Evolutionary conservation across 2,113 vertebrate species (phyloP).

Genomic region (Motacilla alba): DNA sequence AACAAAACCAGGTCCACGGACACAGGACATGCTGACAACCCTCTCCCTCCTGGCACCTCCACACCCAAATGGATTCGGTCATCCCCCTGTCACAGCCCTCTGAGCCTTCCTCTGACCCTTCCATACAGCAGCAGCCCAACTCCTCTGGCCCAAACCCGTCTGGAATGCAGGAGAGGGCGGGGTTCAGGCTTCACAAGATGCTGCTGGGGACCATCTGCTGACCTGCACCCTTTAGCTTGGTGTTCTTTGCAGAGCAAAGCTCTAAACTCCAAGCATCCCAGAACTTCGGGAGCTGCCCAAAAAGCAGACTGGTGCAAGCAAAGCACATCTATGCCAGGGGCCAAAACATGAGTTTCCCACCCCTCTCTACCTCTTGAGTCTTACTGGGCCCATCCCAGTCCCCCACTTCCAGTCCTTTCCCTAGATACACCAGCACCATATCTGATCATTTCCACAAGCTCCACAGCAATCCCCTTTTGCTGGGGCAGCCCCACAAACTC

Average conservation of each 20-base stretch:
- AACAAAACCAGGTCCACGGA: not conserved
- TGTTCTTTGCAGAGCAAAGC: not conserved
- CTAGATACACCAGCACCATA: not conserved
- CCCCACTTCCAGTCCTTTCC: not conserved
- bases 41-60: not conserved
- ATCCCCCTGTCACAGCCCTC: not conserved
- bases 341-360: not conserved
- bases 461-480: not conserved
- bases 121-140: not conserved
- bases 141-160: not conserved
- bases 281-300: not conserved
- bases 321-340: not conserved
- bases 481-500: not conserved
- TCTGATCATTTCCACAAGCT: not conserved
- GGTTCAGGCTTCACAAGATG: not conserved
- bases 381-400: not conserved
- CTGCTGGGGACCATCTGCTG: not conserved
- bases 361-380: not conserved
- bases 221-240: not conserved
- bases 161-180: not conserved
- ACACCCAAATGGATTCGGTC: not conserved
- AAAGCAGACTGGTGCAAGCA: not conserved
- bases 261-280: accelerated
- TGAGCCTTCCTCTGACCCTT: not conserved
- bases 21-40: not conserved